These are phyloP conservation scores for Drosophila repletoides DNA, from an alignment of 1,140 invertebrate species.

Conservation along the genomic window DNA sequence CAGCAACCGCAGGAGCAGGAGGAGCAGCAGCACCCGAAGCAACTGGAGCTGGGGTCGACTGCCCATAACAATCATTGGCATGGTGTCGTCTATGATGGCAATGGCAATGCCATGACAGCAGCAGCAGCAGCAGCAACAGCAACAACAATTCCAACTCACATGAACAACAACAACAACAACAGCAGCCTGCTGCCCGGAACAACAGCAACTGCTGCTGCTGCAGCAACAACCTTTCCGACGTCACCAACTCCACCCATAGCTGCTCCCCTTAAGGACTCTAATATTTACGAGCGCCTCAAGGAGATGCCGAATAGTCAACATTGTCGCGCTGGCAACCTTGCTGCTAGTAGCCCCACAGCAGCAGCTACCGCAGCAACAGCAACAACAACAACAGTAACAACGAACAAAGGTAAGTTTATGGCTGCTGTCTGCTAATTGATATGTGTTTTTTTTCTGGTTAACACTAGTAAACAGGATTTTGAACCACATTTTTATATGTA, in stretches of 20 bases:
- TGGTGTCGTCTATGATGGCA: slow-evolving; percentile 73
- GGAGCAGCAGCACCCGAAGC: slow-evolving; percentile 10
- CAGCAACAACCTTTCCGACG: neutral
- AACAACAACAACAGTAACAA: neutral
- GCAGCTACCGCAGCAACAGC: slow-evolving; percentile 10
- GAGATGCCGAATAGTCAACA: slow-evolving; percentile 44
- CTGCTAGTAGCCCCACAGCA: neutral
- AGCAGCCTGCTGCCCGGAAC: neutral
- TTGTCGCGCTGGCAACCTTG: slow-evolving; percentile 27
- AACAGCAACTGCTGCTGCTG: slow-evolving; percentile 1
- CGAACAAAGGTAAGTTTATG: slow-evolving; percentile 69
- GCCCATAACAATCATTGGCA: slow-evolving; percentile 77
- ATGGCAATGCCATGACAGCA: slow-evolving; percentile 49
- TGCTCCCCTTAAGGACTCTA: slow-evolving; percentile 42
- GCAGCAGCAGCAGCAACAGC: neutral
- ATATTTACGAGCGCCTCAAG: slow-evolving; percentile 57
- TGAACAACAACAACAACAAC: neutral
- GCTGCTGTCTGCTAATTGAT: slow-evolving; percentile 22
- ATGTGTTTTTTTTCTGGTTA: neutral
- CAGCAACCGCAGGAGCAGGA: neutral
- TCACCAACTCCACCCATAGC: neutral
- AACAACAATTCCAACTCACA: neutral
- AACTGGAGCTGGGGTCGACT: slow-evolving; percentile 22
- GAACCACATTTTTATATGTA: neutral
- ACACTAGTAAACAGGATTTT: neutral